These are phyloP conservation scores for Papilio aristodemus DNA, from an alignment of 1,140 invertebrate species.

Conservation along the genomic window DNA sequence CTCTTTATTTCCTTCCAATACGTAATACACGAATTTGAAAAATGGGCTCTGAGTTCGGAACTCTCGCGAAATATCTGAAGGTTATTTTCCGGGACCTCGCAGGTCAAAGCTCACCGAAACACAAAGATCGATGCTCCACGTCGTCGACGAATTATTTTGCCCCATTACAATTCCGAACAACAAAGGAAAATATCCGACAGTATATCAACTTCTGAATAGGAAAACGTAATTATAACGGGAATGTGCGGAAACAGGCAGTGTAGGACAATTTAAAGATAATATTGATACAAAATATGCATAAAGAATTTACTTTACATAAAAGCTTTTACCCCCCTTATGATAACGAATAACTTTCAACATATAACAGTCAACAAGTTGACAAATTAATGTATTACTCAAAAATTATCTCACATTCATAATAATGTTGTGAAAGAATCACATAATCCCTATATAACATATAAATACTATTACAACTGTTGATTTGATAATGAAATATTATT, in stretches of 20 bases:
- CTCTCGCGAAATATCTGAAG: constrained; percentile 49
- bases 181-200: constrained; percentile 16
- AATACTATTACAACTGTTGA: too few relatives aligned
- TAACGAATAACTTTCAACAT: too few relatives aligned
- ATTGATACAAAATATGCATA: neutral
- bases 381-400: too few relatives aligned
- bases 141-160: constrained; percentile 42
- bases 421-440: too few relatives aligned
- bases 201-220: constrained; percentile 5
- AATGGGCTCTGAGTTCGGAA: constrained; percentile 47
- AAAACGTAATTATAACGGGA: constrained; percentile 21
- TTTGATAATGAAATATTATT: too few relatives aligned
- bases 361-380: too few relatives aligned
- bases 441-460: too few relatives aligned
- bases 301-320: too few relatives aligned
- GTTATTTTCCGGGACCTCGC: constrained; percentile 51
- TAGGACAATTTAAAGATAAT: neutral
- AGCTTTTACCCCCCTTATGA: too few relatives aligned
- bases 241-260: neutral
- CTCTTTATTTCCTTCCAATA: constrained; percentile 44
- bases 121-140: constrained; percentile 51
- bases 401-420: too few relatives aligned
- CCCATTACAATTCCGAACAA: constrained; percentile 36
- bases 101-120: constrained; percentile 45
- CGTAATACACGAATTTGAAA: constrained; percentile 44